Evolutionary conservation across 1,140 invertebrate species (phyloP).

Genomic region (Drosophila mojavensis): DNA sequence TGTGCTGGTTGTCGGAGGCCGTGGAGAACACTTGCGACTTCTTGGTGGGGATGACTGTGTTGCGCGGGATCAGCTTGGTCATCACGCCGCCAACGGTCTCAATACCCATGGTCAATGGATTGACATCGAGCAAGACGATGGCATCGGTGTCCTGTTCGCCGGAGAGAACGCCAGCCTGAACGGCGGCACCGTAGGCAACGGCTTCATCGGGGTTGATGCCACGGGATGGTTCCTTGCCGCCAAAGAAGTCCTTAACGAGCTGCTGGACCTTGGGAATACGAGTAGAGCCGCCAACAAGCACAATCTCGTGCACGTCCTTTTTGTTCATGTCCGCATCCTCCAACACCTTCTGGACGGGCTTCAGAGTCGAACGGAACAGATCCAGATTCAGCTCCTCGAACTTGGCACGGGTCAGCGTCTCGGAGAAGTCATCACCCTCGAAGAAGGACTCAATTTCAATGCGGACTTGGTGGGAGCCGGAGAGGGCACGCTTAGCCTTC

Average conservation of each 20-base stretch:
- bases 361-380: constrained; percentile 98
- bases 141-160: constrained; percentile 97
- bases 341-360: constrained; percentile 98
- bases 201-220: constrained; percentile 99
- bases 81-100: constrained; percentile 99
- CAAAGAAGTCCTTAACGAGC: constrained; percentile 99
- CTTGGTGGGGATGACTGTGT: constrained; percentile 99
- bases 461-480: constrained; percentile 97
- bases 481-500: constrained; percentile 98
- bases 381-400: constrained; percentile 99
- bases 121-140: constrained; percentile 98
- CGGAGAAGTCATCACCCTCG: constrained; percentile 99
- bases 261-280: constrained; percentile 99
- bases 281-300: constrained; percentile 99
- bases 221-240: constrained; percentile 98
- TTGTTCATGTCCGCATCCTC: constrained; percentile 99
- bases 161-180: constrained; percentile 97
- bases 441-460: constrained; percentile 99
- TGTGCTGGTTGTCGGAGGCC: constrained; percentile 99
- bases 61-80: constrained; percentile 99
- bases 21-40: constrained; percentile 99
- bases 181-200: constrained; percentile 99
- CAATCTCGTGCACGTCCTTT: constrained; percentile 99
- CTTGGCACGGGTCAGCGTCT: constrained; percentile 98
- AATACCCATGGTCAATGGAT: constrained; percentile 99